phyloP scores from a whole-genome alignment of 2,888 invertebrate genomes.

The Ectemnius cavifrons region DNA sequence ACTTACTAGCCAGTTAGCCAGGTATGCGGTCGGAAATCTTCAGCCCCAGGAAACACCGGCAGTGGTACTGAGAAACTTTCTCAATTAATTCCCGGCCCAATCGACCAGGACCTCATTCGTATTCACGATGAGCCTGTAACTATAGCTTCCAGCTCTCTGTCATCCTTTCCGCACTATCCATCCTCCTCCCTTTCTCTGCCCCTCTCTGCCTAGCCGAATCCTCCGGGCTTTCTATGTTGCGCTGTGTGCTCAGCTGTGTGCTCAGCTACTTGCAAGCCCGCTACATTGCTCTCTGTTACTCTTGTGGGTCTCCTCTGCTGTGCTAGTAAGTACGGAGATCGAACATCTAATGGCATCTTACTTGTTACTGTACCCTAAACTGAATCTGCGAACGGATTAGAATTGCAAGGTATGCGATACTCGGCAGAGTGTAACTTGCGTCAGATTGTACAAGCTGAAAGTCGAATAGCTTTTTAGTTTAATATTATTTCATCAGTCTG shows the following conservation, averaged over 20 bases:
- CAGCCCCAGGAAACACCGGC: conserved; percentile 49
- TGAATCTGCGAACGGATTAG: no score
- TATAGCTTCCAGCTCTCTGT: conserved; percentile 48
- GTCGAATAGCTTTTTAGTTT: no score
- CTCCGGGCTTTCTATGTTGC: conserved; percentile 5
- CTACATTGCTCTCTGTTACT: no score
- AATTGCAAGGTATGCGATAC: no score
- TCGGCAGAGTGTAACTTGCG: no score
- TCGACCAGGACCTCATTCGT: conserved; percentile 69
- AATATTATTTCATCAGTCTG: no score
- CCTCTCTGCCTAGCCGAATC: no score
- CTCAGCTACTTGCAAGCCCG: not conserved
- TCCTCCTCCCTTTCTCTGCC: conserved; percentile 14
- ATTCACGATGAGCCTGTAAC: conserved; percentile 66
- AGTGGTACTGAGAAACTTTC: conserved; percentile 63
- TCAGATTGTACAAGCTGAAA: no score
- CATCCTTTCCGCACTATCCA: conserved; percentile 1
- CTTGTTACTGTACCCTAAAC: no score
- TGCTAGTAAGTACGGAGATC: no score
- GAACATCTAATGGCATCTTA: no score
- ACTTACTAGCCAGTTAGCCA: conserved; percentile 16
- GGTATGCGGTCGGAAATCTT: conserved; percentile 45
- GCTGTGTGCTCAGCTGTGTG: conserved; percentile 3
- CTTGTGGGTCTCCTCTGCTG: no score
- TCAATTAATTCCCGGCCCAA: conserved; percentile 68